Conservation (phyloP, 2,797 vertebrate genomes). For the Microhierax caerulescens region DNA sequence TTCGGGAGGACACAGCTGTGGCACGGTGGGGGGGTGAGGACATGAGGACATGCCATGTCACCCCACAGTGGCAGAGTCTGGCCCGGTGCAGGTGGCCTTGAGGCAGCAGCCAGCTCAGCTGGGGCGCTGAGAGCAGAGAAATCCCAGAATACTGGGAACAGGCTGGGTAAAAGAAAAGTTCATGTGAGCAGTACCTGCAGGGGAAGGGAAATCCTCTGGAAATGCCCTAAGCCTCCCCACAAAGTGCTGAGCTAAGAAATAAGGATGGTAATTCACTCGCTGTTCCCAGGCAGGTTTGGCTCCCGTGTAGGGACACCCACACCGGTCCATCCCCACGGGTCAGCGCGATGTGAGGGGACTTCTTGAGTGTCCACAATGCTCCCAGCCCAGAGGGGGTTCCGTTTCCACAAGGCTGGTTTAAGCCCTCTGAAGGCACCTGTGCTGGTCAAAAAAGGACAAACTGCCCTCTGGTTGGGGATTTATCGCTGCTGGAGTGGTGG, state of each 20-base stretch:
- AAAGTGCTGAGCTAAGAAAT: slow-evolving; percentile 35
- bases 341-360: not conserved
- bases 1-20: not conserved
- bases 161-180: not conserved
- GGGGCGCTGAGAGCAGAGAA: not conserved
- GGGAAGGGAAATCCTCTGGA: slow-evolving; percentile 37
- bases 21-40: not conserved
- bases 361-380: not conserved
- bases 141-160: not conserved
- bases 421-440: not conserved
- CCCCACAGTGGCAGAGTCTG: not conserved
- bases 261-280: not conserved
- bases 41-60: not conserved
- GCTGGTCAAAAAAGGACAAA: not conserved
- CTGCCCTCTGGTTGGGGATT: not conserved
- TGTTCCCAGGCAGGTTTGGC: not conserved
- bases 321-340: rapidly evolving
- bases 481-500: not conserved
- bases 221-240: slow-evolving; percentile 1
- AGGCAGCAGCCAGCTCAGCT: not conserved
- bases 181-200: not conserved
- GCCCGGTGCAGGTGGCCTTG: not conserved
- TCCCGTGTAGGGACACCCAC: not conserved
- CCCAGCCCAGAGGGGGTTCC: not conserved
- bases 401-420: not conserved